Evolutionary conservation across 2,113 vertebrate genomes (phyloP).

Genomic region (Tachuris rubrigastra): DNA sequence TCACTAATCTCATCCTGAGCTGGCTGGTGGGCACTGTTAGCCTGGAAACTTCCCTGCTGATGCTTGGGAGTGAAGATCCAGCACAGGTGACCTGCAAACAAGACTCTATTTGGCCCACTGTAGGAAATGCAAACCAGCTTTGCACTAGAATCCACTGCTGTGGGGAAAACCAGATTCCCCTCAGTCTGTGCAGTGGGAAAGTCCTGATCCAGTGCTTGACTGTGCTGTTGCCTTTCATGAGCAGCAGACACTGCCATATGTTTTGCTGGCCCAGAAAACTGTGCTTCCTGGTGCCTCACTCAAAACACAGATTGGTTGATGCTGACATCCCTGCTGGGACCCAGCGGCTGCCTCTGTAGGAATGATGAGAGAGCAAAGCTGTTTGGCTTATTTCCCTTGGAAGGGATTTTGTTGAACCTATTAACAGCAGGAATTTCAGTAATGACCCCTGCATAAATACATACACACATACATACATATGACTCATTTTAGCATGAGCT

Average conservation of each 20-base stretch:
- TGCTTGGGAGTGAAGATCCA: not conserved
- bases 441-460: not conserved
- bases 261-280: not conserved
- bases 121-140: not conserved
- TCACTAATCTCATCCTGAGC: not conserved
- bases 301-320: not conserved
- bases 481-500: not conserved
- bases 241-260: not conserved
- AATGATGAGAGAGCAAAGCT: not conserved
- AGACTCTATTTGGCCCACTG: not conserved
- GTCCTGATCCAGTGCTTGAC: not conserved
- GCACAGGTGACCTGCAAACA: not conserved
- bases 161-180: not conserved
- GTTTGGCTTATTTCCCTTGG: constrained; percentile 24
- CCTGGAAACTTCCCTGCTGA: not conserved
- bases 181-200: not conserved
- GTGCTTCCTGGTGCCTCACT: not conserved
- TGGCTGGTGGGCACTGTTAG: not conserved
- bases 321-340: constrained; percentile 13
- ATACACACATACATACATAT: not conserved
- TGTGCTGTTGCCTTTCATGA: not conserved
- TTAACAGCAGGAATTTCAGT: not conserved
- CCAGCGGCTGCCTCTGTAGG: not conserved
- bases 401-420: not conserved
- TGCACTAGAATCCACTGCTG: not conserved